Evolutionary conservation across 2,888 invertebrate genomes (phyloP).

Genomic region (Nemurella pictetii): DNA sequence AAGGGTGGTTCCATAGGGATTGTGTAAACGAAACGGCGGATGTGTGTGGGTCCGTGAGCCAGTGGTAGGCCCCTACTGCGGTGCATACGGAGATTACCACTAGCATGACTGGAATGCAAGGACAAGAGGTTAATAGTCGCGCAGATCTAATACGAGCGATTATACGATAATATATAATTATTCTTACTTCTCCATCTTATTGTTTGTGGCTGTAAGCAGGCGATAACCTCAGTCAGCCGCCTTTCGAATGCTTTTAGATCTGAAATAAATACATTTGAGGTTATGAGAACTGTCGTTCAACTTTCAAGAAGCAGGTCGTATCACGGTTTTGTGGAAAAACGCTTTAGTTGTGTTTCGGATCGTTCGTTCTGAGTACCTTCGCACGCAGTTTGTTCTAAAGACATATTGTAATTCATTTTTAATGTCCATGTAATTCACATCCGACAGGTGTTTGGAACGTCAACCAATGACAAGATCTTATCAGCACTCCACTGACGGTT

Average conservation of each 20-base stretch:
- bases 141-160: too few relatives aligned
- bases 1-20: conserved; percentile 90
- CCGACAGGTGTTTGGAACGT: neutral
- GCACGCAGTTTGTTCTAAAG: conserved; percentile 86
- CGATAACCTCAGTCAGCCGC: conserved; percentile 94
- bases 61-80: conserved; percentile 93
- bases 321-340: neutral
- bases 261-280: conserved; percentile 52
- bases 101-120: conserved; percentile 70
- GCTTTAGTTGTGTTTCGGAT: neutral
- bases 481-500: neutral
- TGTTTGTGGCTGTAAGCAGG: conserved; percentile 92
- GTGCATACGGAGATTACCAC: conserved; percentile 86
- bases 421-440: neutral
- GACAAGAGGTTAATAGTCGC: neutral
- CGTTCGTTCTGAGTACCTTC: conserved; percentile 66
- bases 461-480: too few relatives aligned
- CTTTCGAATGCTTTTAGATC: conserved; percentile 98
- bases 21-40: conserved; percentile 89
- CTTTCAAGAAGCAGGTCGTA: neutral
- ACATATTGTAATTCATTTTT: conserved; percentile 58
- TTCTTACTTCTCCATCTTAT: conserved; percentile 91
- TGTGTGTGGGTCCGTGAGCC: conserved; percentile 92
- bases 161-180: neutral
- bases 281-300: neutral